Base-by-base conservation (phyloP, 2,888 invertebrate genomes). In the Anoplius nigerrimus region DNA sequence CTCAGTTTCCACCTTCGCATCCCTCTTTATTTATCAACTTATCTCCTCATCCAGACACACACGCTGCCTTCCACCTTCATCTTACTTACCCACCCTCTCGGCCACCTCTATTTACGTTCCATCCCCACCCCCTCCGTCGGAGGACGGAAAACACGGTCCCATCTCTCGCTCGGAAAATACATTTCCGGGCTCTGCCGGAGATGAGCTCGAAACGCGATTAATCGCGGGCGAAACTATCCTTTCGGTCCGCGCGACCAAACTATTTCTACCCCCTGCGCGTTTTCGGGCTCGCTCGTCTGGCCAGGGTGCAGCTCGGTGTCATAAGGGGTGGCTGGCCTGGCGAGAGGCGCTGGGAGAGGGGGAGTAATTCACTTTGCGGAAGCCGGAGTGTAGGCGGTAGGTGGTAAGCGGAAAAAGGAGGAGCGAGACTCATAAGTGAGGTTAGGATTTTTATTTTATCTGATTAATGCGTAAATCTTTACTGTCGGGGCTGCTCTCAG, bases 341-440 rank as follows among this genome's bases (percentile, higher is more conserved):
- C 48, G 53, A 1, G 24, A 22, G 53, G n/a, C 4, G 34, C 15
- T 34, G 13, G n/a, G n/a, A n/a, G n/a, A 20, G 18, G 46, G 18
- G 18, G 53, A 56, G 62, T 77, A 77, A 75, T 70, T 75, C 70
- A 63, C 64, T 77, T 78, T 69, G 51, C 13, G 48, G 18, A 48
- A 48, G 11, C 48, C 16, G 1, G 48, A 48, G 48, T 8, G n/a
- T 48, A 18, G 48, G 55, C 67, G 67, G 60, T 46, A 70, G 64
- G 56, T 51, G 24, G 24, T 24, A 34, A 66, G 58, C n/a, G n/a
- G n/a, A n/a, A n/a, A 52, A 45, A 60, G 43, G 60, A 43, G 64
- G 43, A 51, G 57, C 56, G n/a, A n/a, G n/a, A n/a, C n/a, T n/a
- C n/a, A n/a, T n/a, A n/a, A n/a, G n/a, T n/a, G n/a, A n/a, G n/a